Conservation (phyloP, 1,140 invertebrate genomes). For the Megalonaias nervosa region DNA sequence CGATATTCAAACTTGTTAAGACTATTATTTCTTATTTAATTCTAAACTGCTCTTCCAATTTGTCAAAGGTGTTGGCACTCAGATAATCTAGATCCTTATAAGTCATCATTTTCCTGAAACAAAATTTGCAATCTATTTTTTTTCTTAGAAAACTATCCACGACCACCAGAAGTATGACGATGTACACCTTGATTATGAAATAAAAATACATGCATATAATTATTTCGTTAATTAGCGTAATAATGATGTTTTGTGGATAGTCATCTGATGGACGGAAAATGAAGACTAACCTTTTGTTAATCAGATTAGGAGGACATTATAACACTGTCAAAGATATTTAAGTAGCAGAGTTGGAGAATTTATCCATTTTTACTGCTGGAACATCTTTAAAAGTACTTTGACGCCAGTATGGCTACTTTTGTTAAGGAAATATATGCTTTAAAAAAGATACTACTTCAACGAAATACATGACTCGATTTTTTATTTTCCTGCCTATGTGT, state of each 20-base stretch:
- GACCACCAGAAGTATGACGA: no score
- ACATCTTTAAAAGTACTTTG: not conserved
- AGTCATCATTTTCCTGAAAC: constrained; percentile 68
- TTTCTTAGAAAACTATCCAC: not conserved
- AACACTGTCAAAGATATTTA: not conserved
- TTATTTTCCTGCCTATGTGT: constrained; percentile 1
- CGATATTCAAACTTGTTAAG: no score
- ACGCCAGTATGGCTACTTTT: no score
- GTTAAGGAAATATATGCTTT: not conserved
- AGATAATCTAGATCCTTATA: not conserved
- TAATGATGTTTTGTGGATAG: not conserved
- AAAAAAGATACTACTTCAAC: not conserved
- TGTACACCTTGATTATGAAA: constrained; percentile 2
- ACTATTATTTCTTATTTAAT: no score
- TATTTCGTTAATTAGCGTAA: not conserved
- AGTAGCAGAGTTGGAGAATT: not conserved
- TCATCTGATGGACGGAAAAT: not conserved
- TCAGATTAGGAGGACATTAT: not conserved
- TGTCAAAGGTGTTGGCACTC: no score
- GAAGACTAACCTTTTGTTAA: not conserved
- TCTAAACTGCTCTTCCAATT: no score
- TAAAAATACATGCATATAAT: not conserved
- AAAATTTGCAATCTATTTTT: constrained; percentile 32
- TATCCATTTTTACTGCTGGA: not conserved
- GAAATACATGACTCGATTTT: not conserved